A percentile compares a stretch with the other conserved stretches of the same genome.
These are phyloP conservation scores for Aphodius granarius DNA, from an alignment of 2,888 invertebrate genomes.

Conservation along the genomic window DNA sequence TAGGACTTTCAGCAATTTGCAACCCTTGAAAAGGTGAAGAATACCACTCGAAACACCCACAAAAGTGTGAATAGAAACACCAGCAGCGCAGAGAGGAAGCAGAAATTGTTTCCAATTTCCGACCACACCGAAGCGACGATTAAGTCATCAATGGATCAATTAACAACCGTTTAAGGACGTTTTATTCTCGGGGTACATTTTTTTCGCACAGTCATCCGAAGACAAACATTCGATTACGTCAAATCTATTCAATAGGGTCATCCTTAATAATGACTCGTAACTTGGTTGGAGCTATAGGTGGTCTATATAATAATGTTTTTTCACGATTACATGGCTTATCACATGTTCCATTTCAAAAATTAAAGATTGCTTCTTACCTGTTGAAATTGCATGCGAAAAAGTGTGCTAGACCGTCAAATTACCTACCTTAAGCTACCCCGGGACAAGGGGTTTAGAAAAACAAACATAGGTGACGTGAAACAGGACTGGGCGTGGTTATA, in stretches of 20 bases:
- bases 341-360: too few species aligned
- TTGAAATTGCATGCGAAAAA: background rate
- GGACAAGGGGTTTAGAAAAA: constrained; percentile 27
- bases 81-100: background rate
- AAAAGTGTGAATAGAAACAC: background rate
- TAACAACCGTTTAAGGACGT: constrained; percentile 40
- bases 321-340: too few species aligned
- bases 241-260: constrained; percentile 37
- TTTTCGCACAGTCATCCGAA: constrained; percentile 38
- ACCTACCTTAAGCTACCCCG: background rate
- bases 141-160: constrained; percentile 37
- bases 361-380: background rate
- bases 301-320: too few species aligned
- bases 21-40: background rate
- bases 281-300: constrained; percentile 22
- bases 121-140: constrained; percentile 30
- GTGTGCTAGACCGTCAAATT: background rate
- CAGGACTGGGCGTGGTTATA: constrained; percentile 32
- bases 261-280: constrained; percentile 37
- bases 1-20: background rate
- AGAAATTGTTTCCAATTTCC: constrained; percentile 24
- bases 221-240: constrained; percentile 41
- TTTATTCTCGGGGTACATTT: constrained; percentile 30
- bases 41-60: background rate
- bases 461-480: constrained; percentile 27